Base-by-base conservation (phyloP, 1,140 invertebrate species). In the Hycleus phaleratus region DNA sequence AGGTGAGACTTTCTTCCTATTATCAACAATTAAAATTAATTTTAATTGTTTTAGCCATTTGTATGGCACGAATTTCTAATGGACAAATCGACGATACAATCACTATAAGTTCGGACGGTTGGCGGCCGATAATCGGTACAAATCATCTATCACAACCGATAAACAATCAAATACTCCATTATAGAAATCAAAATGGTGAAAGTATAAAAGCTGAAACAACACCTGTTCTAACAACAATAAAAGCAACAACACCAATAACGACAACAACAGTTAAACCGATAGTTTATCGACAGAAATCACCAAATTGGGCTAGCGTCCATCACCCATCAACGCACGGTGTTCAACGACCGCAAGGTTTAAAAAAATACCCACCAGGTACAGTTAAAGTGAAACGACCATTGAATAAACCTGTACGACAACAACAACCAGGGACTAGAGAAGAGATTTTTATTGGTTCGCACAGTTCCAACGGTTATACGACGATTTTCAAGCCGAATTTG, bases 91-190 rank as follows among this genome's bases (percentile, higher is more conserved):
- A 69, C 66, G 62, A 68, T 52, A 49, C 62, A 12, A 64, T 66
- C 25, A 64, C 67, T 0, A 66, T 68, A 61, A 58, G 63, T 42
- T 54, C 64, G 26, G 69, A 71, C 56, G 69, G 69, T 56, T 71
- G 69, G 69, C 64, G 64, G 44, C 69, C 69, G 38, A 71, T 71
- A 26, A 52, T 71, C 40, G 69, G 69, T 9, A 62, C 48, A n/a
- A 11, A 4, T 42, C 4, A 42, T n/a, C 9, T 44, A 51, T 18
- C 43, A 53, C 54, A 7, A 56, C 32, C 26, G n/a, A 26, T 38
- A 46, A 25, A 59, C 56, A 25, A 50, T 48, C 4, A 56, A 7
- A 32, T 32, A 5, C 32, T 32, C 4, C 32, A 58, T 8, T 61
- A 60, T 39, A 44, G 49, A 46, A 65, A 58, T 45, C 55, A 51